Evolutionary conservation across 1,140 invertebrate species (phyloP).

Genomic region (Anagrus nilaparvatae): DNA sequence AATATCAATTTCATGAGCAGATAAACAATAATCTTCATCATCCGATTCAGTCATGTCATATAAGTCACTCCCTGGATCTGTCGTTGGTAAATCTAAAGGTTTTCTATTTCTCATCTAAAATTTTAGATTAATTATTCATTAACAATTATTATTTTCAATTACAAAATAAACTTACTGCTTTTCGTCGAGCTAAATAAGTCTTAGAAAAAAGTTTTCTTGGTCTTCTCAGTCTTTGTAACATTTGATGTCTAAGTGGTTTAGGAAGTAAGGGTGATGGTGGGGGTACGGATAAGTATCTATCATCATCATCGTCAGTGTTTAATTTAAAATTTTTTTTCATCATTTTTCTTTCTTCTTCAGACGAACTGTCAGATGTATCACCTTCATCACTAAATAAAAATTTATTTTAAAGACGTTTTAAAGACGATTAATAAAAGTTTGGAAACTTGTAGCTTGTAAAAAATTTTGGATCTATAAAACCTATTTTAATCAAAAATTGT

Average conservation of each 20-base stretch:
- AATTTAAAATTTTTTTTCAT: constrained; percentile 13
- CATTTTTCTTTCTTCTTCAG: constrained; percentile 33
- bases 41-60: constrained; percentile 39
- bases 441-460: too few species aligned
- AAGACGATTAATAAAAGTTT: too few species aligned
- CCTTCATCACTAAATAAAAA: constrained; percentile 58
- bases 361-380: constrained; percentile 60
- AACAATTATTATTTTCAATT: constrained; percentile 6
- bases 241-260: constrained; percentile 13
- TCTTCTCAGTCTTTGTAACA: constrained; percentile 21
- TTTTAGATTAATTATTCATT: neutral
- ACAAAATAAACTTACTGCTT: constrained; percentile 6
- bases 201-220: constrained; percentile 13
- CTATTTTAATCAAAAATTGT: too few species aligned
- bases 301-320: constrained; percentile 10
- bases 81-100: constrained; percentile 42
- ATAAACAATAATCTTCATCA: constrained; percentile 28
- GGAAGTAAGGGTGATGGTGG: constrained; percentile 45
- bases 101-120: constrained; percentile 24
- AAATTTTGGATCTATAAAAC: too few species aligned
- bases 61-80: constrained; percentile 46
- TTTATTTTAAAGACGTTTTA: too few species aligned
- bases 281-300: constrained; percentile 36
- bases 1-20: neutral
- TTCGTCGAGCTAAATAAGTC: constrained; percentile 1